Evolutionary conservation across 2,888 invertebrate genomes (phyloP).

Genomic region (Cephalotes varians): DNA sequence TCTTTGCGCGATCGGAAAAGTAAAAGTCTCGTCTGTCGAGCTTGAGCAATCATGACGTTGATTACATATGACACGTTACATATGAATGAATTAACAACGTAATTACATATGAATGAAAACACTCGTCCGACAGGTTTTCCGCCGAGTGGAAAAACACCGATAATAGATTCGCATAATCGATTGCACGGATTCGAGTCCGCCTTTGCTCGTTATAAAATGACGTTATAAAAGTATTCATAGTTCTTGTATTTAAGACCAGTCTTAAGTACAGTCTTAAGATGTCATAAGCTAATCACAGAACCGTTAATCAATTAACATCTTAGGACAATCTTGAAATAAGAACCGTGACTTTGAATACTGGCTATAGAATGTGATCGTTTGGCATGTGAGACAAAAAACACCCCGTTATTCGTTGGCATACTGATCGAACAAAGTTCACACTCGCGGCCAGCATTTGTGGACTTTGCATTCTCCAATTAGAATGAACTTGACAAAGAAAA

Average conservation of each 20-base stretch:
- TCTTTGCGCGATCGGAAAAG: conserved; percentile 28
- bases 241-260: no score
- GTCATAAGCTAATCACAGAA: no score
- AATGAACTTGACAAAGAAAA: conserved; percentile 41
- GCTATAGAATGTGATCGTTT: no score
- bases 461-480: conserved; percentile 36
- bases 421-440: conserved; percentile 35
- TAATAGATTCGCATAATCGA: conserved; percentile 26
- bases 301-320: no score
- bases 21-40: conserved; percentile 34
- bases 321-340: no score
- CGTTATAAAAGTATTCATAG: conserved; percentile 10
- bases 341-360: no score
- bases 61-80: no score
- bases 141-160: conserved; percentile 60
- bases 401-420: neutral
- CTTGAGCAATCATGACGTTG: neutral
- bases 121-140: conserved; percentile 56
- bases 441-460: neutral
- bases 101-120: conserved; percentile 32
- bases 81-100: no score
- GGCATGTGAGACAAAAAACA: neutral
- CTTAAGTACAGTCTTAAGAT: no score
- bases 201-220: neutral
- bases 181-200: neutral